Conservation (phyloP, 2,888 invertebrate species). For the Crocallis elinguaria region DNA sequence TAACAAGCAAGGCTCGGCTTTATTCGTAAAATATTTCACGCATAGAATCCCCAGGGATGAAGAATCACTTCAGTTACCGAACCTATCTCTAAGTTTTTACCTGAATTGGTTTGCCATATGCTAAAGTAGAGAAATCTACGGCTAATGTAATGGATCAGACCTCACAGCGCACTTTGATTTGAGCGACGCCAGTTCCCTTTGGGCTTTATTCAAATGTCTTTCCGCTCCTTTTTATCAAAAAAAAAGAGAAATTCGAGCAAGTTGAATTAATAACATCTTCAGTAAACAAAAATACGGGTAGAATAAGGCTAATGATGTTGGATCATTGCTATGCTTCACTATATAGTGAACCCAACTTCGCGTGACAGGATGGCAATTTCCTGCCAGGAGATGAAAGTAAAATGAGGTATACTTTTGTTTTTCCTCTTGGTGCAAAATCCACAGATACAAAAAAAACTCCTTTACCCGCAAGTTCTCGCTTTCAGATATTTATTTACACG, state of each 20-base stretch:
- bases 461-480: neutral
- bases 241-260: neutral
- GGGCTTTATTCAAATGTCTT: slow-evolving; percentile 17
- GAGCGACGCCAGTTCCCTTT: neutral
- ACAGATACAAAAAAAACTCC: neutral
- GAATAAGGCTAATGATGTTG: slow-evolving; percentile 5
- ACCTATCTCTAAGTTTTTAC: neutral
- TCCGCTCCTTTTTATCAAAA: slow-evolving; percentile 14
- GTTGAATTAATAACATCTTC: slow-evolving; percentile 16
- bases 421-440: slow-evolving; percentile 2
- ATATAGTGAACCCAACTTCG: slow-evolving; percentile 19
- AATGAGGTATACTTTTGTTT: slow-evolving; percentile 32
- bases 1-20: neutral
- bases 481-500: slow-evolving; percentile 5
- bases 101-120: neutral
- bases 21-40: neutral
- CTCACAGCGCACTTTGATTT: slow-evolving; percentile 1
- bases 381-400: slow-evolving; percentile 37
- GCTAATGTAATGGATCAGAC: neutral
- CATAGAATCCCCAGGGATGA: neutral
- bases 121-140: neutral
- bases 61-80: neutral
- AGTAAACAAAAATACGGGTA: slow-evolving; percentile 10
- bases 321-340: slow-evolving; percentile 17
- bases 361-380: slow-evolving; percentile 37